A percentile compares a stretch with the other conserved stretches of the same genome.
Conservation (phyloP, 2,797 vertebrate genomes). For the Okamejei kenojei region DNA sequence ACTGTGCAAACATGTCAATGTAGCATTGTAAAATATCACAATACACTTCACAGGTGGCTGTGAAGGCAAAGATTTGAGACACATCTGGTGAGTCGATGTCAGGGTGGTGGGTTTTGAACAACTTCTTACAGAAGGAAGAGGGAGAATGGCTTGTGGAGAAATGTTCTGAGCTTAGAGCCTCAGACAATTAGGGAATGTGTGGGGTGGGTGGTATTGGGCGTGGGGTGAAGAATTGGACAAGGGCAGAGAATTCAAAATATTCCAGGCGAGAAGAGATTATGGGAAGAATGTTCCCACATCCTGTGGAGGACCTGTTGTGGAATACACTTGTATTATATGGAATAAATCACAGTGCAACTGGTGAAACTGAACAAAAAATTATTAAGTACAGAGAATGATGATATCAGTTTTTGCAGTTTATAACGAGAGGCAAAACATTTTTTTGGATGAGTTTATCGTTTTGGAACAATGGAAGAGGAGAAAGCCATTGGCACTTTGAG, state of each 20-base stretch:
- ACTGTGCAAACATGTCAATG: not conserved
- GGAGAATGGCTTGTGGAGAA: no score
- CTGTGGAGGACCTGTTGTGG: not conserved
- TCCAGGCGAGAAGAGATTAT: not conserved
- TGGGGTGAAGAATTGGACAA: not conserved
- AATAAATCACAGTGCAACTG: no score
- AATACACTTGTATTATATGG: not conserved
- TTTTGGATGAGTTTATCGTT: not conserved
- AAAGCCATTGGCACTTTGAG: not conserved
- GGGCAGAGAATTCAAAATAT: not conserved
- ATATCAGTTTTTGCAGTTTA: not conserved
- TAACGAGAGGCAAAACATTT: not conserved
- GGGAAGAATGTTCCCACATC: not conserved
- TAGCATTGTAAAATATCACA: not conserved
- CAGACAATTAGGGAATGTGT: not conserved
- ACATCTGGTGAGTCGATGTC: not conserved
- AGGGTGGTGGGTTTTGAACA: not conserved
- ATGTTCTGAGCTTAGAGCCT: not conserved
- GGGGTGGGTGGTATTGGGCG: no score
- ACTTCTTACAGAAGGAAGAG: not conserved
- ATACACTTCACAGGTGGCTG: not conserved
- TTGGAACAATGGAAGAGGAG: conserved; percentile 8
- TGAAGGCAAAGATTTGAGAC: not conserved
- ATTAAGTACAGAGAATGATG: not conserved
- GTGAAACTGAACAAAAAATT: not conserved